Conservation (phyloP, 2,888 invertebrate genomes). For the Pseudococcus jackbeardsleyi region DNA sequence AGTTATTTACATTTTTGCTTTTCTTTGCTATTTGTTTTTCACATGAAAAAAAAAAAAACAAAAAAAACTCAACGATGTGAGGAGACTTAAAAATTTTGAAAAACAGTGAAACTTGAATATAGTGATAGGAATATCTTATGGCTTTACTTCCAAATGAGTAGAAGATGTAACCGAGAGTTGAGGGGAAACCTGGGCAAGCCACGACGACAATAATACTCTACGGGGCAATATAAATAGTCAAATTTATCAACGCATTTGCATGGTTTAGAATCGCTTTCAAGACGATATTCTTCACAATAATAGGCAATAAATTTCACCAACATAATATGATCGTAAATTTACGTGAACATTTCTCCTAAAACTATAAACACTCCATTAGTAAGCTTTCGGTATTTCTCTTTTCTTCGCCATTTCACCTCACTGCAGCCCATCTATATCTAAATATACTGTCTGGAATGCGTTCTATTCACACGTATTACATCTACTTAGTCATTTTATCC, state of each 20-base stretch:
- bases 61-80: too few relatives aligned
- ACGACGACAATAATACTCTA: constrained; percentile 1
- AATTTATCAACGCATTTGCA: constrained; percentile 20
- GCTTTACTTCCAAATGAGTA: too few relatives aligned
- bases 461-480: neutral
- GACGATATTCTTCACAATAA: constrained; percentile 37
- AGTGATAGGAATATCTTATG: too few relatives aligned
- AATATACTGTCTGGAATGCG: neutral
- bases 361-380: constrained; percentile 40
- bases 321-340: constrained; percentile 30
- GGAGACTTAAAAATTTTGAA: too few relatives aligned
- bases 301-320: constrained; percentile 32
- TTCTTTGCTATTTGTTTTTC: too few relatives aligned
- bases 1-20: too few relatives aligned
- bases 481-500: neutral
- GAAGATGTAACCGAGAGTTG: neutral
- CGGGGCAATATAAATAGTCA: constrained; percentile 10
- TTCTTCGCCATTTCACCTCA: too few relatives aligned
- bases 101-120: too few relatives aligned
- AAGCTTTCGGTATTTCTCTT: neutral
- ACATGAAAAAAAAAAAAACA: too few relatives aligned
- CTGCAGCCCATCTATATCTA: neutral
- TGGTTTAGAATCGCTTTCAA: constrained; percentile 5
- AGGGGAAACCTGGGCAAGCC: neutral
- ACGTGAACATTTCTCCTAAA: constrained; percentile 33